Percentiles rank a stretch among this genome's conserved stretches.
Conservation (phyloP, 1,140 invertebrate species). For the Diachasma alloeum region DNA sequence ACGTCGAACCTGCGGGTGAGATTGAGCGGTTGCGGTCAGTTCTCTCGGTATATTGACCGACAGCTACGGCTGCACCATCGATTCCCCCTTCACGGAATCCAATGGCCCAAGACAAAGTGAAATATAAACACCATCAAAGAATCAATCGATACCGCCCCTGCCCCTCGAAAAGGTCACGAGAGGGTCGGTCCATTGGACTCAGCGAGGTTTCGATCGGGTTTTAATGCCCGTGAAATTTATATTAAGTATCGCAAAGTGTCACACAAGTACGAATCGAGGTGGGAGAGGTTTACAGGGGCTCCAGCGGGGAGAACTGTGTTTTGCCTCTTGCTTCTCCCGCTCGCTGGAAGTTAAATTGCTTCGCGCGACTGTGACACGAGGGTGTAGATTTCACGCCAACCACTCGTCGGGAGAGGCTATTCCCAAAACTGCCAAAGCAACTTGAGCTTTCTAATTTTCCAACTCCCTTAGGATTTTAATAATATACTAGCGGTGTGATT, state of each 20-base stretch:
- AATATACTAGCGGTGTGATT: background rate
- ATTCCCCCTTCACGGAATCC: background rate
- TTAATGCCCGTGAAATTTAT: constrained; percentile 3
- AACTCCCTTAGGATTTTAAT: background rate
- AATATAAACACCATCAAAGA: background rate
- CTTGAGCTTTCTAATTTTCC: background rate
- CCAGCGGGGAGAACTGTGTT: background rate
- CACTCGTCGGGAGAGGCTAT: constrained; percentile 51
- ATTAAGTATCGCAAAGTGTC: background rate
- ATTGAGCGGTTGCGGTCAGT: constrained; percentile 16
- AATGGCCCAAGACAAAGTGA: background rate
- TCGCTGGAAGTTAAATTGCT: constrained; percentile 60
- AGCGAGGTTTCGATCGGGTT: background rate
- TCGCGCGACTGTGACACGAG: constrained; percentile 41
- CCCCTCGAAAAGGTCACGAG: background rate
- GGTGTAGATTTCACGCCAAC: background rate
- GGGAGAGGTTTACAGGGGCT: background rate
- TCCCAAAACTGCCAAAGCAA: constrained; percentile 44
- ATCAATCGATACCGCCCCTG: background rate
- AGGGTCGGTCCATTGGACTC: background rate
- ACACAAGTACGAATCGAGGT: background rate
- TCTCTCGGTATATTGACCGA: background rate
- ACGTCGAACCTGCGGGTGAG: constrained; percentile 57
- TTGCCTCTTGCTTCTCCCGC: constrained; percentile 17
- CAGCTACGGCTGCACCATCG: background rate